Conservation (phyloP, 2,888 invertebrate species). For the Drosophila subquinaria region DNA sequence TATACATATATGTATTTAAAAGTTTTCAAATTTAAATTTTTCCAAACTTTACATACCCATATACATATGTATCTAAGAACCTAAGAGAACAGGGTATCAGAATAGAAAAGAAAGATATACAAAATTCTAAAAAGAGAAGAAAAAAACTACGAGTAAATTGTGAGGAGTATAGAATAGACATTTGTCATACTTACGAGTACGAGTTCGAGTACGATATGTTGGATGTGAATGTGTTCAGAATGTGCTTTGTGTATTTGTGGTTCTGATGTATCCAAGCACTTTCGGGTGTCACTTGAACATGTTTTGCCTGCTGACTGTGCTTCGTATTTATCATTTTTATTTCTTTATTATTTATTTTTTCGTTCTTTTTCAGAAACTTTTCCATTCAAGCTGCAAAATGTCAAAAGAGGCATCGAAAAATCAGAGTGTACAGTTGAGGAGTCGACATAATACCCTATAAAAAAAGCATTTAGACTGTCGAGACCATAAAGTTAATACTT, state of each 20-base stretch:
- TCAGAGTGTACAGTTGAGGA: background rate
- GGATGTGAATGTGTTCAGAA: constrained; percentile 10
- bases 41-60: background rate
- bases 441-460: background rate
- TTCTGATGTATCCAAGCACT: constrained; percentile 40
- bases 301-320: constrained; percentile 33
- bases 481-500: background rate
- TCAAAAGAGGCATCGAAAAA: constrained; percentile 40
- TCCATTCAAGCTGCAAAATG: constrained; percentile 61
- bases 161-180: constrained; percentile 21
- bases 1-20: background rate
- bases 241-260: constrained; percentile 26
- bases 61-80: too few species aligned
- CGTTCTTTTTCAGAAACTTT: constrained; percentile 43
- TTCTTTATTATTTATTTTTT: constrained; percentile 2
- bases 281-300: constrained; percentile 55
- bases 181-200: constrained; percentile 17
- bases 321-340: constrained; percentile 21
- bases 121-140: constrained; percentile 11
- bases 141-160: constrained; percentile 14
- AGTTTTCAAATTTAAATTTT: background rate
- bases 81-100: background rate
- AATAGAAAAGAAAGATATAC: constrained; percentile 8
- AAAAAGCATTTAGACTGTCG: background rate
- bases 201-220: constrained; percentile 14